Conservation (phyloP, 2,113 vertebrate genomes). For the Nycticebus coucang region DNA sequence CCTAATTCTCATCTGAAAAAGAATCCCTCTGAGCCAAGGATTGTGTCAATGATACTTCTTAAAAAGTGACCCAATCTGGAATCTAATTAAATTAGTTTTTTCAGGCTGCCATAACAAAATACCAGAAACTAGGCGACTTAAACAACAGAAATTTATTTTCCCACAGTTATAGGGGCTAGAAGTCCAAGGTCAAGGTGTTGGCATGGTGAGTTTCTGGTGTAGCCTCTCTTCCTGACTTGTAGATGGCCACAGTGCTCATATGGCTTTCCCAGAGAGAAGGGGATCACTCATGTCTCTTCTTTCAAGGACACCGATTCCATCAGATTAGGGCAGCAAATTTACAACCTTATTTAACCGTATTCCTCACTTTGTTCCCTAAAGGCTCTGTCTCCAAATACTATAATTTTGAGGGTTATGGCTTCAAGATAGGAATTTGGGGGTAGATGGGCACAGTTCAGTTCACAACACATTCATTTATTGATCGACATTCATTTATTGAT, state of each 20-base stretch:
- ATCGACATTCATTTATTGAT: neutral
- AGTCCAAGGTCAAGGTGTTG: neutral
- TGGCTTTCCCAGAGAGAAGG: neutral
- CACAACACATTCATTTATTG: neutral
- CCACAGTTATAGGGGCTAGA: neutral
- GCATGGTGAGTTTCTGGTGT: neutral
- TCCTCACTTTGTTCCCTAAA: neutral
- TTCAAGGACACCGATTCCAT: neutral
- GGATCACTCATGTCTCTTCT: neutral
- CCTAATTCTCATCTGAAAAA: neutral
- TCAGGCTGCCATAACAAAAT: neutral
- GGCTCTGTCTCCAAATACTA: neutral
- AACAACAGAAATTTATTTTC: constrained; percentile 2
- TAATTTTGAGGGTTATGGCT: neutral
- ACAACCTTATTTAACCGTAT: neutral
- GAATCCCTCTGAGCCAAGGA: neutral
- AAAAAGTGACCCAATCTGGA: neutral
- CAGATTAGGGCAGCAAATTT: neutral
- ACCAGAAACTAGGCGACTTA: neutral
- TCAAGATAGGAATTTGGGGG: neutral
- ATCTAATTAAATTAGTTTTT: neutral
- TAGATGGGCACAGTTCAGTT: neutral
- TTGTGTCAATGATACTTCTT: neutral
- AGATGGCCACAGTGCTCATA: neutral
- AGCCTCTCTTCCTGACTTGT: neutral